A percentile compares a stretch with the other conserved stretches of the same genome.
Evolutionary conservation across 2,113 vertebrate species (phyloP).

Genomic region (Anthoscopus minutus): DNA sequence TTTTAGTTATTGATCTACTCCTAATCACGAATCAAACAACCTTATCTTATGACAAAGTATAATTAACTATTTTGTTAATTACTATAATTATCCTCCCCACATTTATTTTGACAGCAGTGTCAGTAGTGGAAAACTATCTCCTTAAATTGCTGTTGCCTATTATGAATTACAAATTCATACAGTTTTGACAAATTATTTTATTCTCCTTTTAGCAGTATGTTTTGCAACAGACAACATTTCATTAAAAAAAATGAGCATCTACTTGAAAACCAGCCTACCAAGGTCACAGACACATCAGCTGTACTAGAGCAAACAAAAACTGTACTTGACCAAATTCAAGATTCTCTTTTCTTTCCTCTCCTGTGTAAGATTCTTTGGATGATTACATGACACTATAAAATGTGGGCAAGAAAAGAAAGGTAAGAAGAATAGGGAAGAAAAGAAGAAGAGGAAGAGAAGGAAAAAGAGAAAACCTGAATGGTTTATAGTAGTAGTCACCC

Average conservation of each 20-base stretch:
- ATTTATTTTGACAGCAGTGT: constrained; percentile 71
- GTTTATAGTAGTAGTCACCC: background rate
- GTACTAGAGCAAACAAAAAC: background rate
- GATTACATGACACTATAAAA: background rate
- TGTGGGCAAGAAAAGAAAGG: background rate
- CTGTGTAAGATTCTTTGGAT: background rate
- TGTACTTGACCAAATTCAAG: background rate
- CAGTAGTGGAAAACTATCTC: constrained; percentile 66
- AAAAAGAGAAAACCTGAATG: background rate
- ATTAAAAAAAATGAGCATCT: constrained; percentile 2
- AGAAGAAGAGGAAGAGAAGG: background rate
- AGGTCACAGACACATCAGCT: constrained; percentile 33
- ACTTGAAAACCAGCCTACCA: constrained; percentile 50
- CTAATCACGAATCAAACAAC: constrained; percentile 69
- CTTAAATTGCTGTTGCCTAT: constrained; percentile 66
- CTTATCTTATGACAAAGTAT: constrained; percentile 65
- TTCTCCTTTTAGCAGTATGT: constrained; percentile 54
- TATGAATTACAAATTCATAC: constrained; percentile 72
- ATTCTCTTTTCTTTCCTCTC: background rate
- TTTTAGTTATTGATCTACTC: constrained; percentile 63
- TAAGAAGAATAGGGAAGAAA: background rate
- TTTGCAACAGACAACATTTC: constrained; percentile 60
- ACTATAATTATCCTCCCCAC: constrained; percentile 64
- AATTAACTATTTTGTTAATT: constrained; percentile 76
- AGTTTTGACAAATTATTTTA: constrained; percentile 70